These are phyloP conservation scores for Cerastoderma edule DNA, from an alignment of 2,888 invertebrate species.

Conservation along the genomic window DNA sequence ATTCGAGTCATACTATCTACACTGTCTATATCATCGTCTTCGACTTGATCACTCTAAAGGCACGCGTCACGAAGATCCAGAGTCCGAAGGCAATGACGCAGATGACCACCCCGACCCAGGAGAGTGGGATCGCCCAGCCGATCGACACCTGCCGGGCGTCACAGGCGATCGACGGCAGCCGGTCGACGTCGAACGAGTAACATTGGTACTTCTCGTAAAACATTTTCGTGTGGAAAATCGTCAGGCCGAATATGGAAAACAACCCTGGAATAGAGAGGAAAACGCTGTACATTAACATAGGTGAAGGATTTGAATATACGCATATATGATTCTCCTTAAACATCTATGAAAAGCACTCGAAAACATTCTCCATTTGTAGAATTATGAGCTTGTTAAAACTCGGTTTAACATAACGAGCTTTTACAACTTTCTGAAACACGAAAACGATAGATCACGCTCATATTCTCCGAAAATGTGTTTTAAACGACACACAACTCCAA, in stretches of 20 bases:
- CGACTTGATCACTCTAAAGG: slow-evolving; percentile 88
- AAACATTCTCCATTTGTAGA: too few relatives aligned
- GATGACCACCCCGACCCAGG: slow-evolving; percentile 91
- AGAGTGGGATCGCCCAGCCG: slow-evolving; percentile 84
- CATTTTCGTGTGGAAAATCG: slow-evolving; percentile 96
- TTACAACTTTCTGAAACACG: too few relatives aligned
- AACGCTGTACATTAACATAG: too few relatives aligned
- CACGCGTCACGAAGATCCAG: slow-evolving; percentile 95
- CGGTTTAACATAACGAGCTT: too few relatives aligned
- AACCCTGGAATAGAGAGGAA: slow-evolving; percentile 89
- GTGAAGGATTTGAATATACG: too few relatives aligned
- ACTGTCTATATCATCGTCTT: slow-evolving; percentile 74
- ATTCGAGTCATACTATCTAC: too few relatives aligned
- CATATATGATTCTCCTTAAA: too few relatives aligned
- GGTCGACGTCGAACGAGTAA: slow-evolving; percentile 63
- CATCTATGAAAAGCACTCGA: too few relatives aligned
- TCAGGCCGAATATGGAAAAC: slow-evolving; percentile 94
- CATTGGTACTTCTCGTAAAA: slow-evolving; percentile 76
- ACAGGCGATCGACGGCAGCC: slow-evolving; percentile 86
- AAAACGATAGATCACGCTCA: too few relatives aligned
- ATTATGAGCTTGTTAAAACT: too few relatives aligned
- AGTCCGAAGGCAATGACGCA: slow-evolving; percentile 92
- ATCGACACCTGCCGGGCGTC: slow-evolving; percentile 74
- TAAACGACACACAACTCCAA: too few relatives aligned
- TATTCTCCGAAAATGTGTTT: too few relatives aligned